Evolutionary conservation across 2,113 vertebrate genomes (phyloP).

Genomic region (Amblyornis subalaris): DNA sequence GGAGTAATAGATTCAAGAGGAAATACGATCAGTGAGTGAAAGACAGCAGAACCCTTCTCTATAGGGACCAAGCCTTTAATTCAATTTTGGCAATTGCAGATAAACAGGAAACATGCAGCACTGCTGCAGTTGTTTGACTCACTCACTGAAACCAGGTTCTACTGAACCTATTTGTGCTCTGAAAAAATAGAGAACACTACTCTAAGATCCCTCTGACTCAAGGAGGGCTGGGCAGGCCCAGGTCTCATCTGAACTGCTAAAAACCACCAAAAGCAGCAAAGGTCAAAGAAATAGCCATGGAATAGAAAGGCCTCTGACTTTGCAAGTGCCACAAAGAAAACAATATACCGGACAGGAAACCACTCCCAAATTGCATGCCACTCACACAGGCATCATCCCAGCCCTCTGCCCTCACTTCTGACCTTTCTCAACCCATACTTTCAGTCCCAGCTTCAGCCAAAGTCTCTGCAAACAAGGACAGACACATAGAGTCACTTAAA

Average conservation of each 20-base stretch:
- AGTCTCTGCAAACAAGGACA: background rate
- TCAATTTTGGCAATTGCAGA: background rate
- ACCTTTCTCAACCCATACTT: background rate
- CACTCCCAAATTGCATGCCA: background rate
- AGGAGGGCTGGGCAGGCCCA: background rate
- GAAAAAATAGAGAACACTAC: background rate
- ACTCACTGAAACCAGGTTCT: background rate
- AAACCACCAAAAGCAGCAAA: background rate
- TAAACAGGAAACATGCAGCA: background rate
- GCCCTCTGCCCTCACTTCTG: background rate
- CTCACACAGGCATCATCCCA: background rate
- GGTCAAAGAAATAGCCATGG: background rate
- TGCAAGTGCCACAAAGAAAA: background rate
- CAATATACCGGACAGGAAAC: background rate
- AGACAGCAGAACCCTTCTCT: background rate
- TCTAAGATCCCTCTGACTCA: background rate
- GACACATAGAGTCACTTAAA: background rate
- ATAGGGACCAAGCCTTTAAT: background rate
- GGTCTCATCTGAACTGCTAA: background rate
- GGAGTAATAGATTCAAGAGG: background rate
- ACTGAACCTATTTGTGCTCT: background rate
- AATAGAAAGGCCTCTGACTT: background rate
- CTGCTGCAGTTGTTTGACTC: background rate
- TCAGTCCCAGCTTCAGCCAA: background rate
- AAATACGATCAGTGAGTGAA: rapidly evolving